phyloP scores from a whole-genome alignment of 1,140 invertebrate genomes.

The Eumeta japonica region DNA sequence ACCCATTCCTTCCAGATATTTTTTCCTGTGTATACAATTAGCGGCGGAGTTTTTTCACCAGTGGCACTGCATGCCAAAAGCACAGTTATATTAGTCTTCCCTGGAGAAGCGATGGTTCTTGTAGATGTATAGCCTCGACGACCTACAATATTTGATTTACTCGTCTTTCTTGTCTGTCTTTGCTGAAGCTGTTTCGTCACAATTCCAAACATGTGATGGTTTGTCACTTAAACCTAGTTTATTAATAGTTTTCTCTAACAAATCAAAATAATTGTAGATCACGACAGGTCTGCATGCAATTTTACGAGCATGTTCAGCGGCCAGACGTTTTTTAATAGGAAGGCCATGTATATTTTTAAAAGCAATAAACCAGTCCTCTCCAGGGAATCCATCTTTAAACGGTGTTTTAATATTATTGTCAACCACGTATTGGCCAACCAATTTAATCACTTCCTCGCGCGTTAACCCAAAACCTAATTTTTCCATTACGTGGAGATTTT shows the following conservation, averaged over 20 bases:
- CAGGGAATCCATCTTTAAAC: conserved; percentile 27
- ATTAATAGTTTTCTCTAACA: conserved; percentile 15
- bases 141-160: conserved; percentile 28
- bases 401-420: conserved; percentile 20
- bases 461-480: conserved; percentile 25
- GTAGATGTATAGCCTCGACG: conserved; percentile 14
- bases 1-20: conserved; percentile 12
- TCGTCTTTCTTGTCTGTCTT: no score
- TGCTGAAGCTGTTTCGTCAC: conserved; percentile 29
- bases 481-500: conserved; percentile 18
- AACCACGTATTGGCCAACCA: conserved; percentile 18
- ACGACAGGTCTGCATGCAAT: conserved; percentile 20
- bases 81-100: conserved; percentile 29
- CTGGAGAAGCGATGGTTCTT: conserved; percentile 18
- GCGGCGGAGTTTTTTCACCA: conserved; percentile 25
- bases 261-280: conserved; percentile 24
- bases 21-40: conserved; percentile 21
- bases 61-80: conserved; percentile 20
- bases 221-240: conserved; percentile 15
- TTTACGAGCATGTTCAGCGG: conserved; percentile 21
- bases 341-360: conserved; percentile 24
- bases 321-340: conserved; percentile 23
- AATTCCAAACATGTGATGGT: conserved; percentile 25
- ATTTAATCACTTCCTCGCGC: conserved; percentile 19
- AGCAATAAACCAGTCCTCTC: conserved; percentile 25